Conservation (phyloP, 2,888 invertebrate species). For the Apamea sordens region DNA sequence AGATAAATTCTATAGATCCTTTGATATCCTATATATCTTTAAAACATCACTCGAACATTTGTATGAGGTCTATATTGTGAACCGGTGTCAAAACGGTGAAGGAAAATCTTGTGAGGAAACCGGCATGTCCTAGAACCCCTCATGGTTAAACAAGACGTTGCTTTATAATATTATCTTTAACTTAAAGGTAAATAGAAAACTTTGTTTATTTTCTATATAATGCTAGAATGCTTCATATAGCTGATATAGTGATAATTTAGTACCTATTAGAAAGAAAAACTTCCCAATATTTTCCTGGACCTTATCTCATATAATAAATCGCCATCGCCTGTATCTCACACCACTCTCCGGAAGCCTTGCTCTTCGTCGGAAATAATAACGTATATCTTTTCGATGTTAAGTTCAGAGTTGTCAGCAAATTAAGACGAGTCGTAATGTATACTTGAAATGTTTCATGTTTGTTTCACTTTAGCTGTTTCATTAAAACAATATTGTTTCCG, state of each 20-base stretch:
- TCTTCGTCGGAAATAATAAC: slow-evolving; percentile 65
- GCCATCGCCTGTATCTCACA: slow-evolving; percentile 17
- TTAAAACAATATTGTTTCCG: slow-evolving; percentile 32
- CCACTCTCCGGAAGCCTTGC: slow-evolving; percentile 6
- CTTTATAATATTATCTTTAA: not conserved
- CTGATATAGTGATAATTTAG: no score
- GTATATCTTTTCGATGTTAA: slow-evolving; percentile 67
- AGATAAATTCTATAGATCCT: no score
- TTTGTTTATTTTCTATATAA: no score
- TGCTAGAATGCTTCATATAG: no score
- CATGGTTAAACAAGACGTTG: not conserved
- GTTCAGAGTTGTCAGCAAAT: slow-evolving; percentile 65
- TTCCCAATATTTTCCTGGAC: not conserved
- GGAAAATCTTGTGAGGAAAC: no score
- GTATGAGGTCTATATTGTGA: not conserved
- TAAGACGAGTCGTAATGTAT: slow-evolving; percentile 52
- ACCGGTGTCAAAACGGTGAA: not conserved
- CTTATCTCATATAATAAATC: not conserved
- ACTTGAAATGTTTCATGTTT: slow-evolving; percentile 53
- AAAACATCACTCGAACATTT: not conserved
- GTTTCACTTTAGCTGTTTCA: slow-evolving; percentile 38
- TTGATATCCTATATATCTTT: not conserved
- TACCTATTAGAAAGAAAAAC: not conserved
- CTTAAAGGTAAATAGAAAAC: not conserved
- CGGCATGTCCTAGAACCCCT: not conserved